Conservation (phyloP, 2,113 vertebrate genomes). For the Notiomystis cincta region DNA sequence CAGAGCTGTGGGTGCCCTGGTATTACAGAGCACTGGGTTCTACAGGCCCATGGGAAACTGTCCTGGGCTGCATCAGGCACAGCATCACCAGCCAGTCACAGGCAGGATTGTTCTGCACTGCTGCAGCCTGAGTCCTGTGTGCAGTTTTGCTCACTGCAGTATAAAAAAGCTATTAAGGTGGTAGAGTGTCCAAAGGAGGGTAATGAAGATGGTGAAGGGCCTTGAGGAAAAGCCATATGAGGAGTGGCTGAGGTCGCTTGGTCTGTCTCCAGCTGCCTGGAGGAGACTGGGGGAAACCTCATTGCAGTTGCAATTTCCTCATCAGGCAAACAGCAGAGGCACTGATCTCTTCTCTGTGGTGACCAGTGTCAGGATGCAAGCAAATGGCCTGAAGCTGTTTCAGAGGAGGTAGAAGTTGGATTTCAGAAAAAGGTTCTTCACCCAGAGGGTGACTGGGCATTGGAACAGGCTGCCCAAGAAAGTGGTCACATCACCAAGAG, state of each 20-base stretch:
- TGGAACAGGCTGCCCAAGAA: neutral
- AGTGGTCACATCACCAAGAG: neutral
- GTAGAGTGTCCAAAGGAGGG: neutral
- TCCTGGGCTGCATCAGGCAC: neutral
- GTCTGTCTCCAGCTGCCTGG: neutral
- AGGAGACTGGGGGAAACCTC: neutral
- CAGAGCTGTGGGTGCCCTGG: neutral
- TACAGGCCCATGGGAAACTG: rapidly evolving
- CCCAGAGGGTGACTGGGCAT: neutral
- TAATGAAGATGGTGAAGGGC: neutral
- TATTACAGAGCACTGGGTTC: neutral
- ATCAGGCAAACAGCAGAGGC: neutral
- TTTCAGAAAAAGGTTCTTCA: neutral
- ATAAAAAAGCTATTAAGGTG: neutral
- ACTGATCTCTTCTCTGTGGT: neutral
- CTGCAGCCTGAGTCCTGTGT: neutral
- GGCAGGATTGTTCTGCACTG: neutral
- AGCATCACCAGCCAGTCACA: neutral
- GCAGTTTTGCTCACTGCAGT: neutral
- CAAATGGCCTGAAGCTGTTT: neutral
- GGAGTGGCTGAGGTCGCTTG: neutral
- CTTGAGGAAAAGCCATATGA: neutral
- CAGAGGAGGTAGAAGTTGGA: neutral
- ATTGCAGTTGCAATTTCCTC: neutral
- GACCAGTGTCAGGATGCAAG: neutral